These are phyloP conservation scores for Ichneumoninae sp. DNA, from an alignment of 2,888 invertebrate genomes.

Conservation along the genomic window DNA sequence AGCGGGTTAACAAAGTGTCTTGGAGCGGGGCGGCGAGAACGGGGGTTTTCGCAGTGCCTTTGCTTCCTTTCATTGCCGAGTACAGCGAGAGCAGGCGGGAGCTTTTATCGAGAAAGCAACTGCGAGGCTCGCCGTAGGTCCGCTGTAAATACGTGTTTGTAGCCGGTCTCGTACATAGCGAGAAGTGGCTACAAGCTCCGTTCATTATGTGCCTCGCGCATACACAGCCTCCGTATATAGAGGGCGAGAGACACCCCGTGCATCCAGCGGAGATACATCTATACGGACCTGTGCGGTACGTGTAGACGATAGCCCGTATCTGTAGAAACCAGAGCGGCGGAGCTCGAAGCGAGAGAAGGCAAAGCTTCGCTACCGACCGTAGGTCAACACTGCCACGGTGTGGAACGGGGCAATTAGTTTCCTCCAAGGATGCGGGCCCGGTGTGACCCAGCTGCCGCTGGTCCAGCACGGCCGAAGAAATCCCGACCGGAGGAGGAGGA, in stretches of 20 bases:
- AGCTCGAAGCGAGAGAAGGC: conserved; percentile 44
- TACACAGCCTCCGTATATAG: conserved; percentile 25
- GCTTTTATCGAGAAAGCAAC: conserved; percentile 53
- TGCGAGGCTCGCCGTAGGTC: neutral
- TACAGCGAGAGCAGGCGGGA: neutral
- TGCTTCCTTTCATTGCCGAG: conserved; percentile 14
- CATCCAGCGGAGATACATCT: neutral
- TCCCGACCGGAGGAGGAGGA: conserved; percentile 12
- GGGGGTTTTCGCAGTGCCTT: conserved; percentile 3
- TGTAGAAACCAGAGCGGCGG: conserved; percentile 51
- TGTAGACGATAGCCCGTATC: conserved; percentile 55
- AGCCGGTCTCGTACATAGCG: conserved; percentile 12
- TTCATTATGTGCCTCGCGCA: conserved; percentile 20
- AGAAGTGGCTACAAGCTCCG: conserved; percentile 14
- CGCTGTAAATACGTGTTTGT: conserved; percentile 39
- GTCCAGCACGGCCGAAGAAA: conserved; percentile 5
- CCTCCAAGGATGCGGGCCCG: conserved; percentile 63
- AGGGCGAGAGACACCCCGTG: conserved; percentile 1
- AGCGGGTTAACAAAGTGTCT: conserved; percentile 51
- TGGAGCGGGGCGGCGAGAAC: conserved; percentile 10
- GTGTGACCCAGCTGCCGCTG: neutral
- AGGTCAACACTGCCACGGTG: conserved; percentile 67
- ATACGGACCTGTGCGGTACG: conserved; percentile 24
- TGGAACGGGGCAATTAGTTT: conserved; percentile 69
- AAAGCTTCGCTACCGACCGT: conserved; percentile 53